Conservation (phyloP, 2,888 invertebrate species). For the Plusia festucae region DNA sequence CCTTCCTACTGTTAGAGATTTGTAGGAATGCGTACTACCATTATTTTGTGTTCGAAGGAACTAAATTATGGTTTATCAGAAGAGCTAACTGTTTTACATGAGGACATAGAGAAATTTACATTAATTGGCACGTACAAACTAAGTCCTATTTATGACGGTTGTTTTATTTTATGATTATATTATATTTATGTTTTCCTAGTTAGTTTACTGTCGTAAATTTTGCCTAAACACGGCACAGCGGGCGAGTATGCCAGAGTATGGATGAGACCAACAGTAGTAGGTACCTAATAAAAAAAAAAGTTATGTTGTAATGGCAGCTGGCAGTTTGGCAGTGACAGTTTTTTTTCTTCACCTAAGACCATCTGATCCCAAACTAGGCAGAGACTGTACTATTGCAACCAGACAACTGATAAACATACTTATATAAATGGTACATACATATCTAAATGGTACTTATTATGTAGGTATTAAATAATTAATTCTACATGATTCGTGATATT, state of each 20-base stretch:
- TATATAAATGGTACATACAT: too few species aligned
- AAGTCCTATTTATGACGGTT: conserved; percentile 47
- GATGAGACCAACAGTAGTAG: background rate
- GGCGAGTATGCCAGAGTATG: conserved; percentile 36
- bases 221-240: conserved; percentile 57
- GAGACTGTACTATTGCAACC: too few species aligned
- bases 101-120: conserved; percentile 61
- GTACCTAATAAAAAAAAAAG: too few species aligned
- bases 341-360: too few species aligned
- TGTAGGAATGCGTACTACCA: conserved; percentile 61
- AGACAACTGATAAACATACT: too few species aligned
- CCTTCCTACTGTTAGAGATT: conserved; percentile 63
- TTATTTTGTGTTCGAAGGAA: conserved; percentile 69
- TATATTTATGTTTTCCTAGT: conserved; percentile 50
- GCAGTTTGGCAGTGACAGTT: too few species aligned
- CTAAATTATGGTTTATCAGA: conserved; percentile 69
- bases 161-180: conserved; percentile 35
- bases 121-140: conserved; percentile 54
- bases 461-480: too few species aligned
- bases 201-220: conserved; percentile 55
- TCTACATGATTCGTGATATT: too few species aligned
- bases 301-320: too few species aligned
- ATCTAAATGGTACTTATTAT: too few species aligned
- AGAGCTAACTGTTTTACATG: conserved; percentile 41
- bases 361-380: too few species aligned